Base-by-base conservation (phyloP, 2,888 invertebrate genomes). In the Toxonevra muliebris region DNA sequence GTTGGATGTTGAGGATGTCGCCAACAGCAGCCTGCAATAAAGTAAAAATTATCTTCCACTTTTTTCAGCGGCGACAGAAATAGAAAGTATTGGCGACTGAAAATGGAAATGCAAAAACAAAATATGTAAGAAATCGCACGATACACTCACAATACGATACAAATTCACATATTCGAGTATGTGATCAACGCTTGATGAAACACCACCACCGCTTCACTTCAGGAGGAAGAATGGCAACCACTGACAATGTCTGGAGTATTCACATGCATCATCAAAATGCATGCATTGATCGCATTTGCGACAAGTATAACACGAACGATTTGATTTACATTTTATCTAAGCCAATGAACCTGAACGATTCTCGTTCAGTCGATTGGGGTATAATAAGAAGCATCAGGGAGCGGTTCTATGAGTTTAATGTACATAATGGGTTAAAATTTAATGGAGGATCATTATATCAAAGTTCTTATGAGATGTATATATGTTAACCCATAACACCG, bases 1-100 rank as follows among this genome's bases (percentile, higher is more conserved):
- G 11, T n/a, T 41, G 15, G 20, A 50, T 30, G 61, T 58, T 62
- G 54, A 57, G 61, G 62, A 60, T 70, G 70, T 68, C 61, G 66
- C 63, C 64, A 63, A 54, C 65, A 68, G 69, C 61, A 52, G 45
- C 20, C 42, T n/a, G 61, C 60, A 53, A 61, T 54, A 58, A 54
- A 66, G 58, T 30, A 57, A 48, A 59, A 53, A 68, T 60, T 50
- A 58, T 54, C 64, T 65, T 42, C 55, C 61, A 64, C 66, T 69
- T 64, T 59, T 30, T 30, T 30, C 30, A 7, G 7, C 17, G 57
- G 54, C 61, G 68, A 68, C 71, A 66, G 68, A 72, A 72, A 72
- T 72, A 70, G 71, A 72, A 72, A 72, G 71, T 70, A 66, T 64
- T 64, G 65, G 68, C 65, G 61, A 68, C 67, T 61, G 58, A 65